Base-by-base conservation (phyloP, 2,888 invertebrate species). In the Himalopsyche kuldschensis region DNA sequence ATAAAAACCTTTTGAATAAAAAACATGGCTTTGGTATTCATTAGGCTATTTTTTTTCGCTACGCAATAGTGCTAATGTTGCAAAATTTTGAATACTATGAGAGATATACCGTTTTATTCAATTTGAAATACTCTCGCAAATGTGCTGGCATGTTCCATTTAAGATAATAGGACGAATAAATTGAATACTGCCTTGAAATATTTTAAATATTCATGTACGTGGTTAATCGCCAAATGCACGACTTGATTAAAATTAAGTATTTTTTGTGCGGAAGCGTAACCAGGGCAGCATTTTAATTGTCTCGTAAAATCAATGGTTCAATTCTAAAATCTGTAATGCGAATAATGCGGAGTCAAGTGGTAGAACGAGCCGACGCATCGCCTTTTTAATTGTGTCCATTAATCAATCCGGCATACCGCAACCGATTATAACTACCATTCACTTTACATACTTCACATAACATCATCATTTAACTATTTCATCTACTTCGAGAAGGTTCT, bases 321-420 rank as follows among this genome's bases (percentile, higher is more conserved):
- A 81, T 81, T 81, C 30, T 47, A 55, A 82, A 82, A 82, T 82
- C 82, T 78, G 82, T 82, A 46, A 41, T 69, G 78, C 78, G 63
- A 55, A 69, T 46, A 78, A 32, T 47, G 82, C 69, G 78, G 31
- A 78, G 82, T 81, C 78, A 82, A 82, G 82, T 82, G 82, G 78
- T 69, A 24, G 82, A 78, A 82, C 75, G 78, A 78, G 82, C 76
- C 30, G 75, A 46, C 82, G 82, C 78, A 78, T 63, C 78, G 78
- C 78, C 78, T 82, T 78, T 82, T 78, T 82, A 82, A 82, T 82
- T 82, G 63, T 78, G 55, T 30, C 78, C 78, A 82, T 82, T 82
- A 78, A 78, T 82, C 82, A 82, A 82, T 82, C 82, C 63, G 41
- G 77, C 82, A 63, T 78, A 69, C 82, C 82, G 82, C 78, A 47